These are phyloP conservation scores for Drosophila phalerata DNA, from an alignment of 2,888 invertebrate species.

Conservation along the genomic window DNA sequence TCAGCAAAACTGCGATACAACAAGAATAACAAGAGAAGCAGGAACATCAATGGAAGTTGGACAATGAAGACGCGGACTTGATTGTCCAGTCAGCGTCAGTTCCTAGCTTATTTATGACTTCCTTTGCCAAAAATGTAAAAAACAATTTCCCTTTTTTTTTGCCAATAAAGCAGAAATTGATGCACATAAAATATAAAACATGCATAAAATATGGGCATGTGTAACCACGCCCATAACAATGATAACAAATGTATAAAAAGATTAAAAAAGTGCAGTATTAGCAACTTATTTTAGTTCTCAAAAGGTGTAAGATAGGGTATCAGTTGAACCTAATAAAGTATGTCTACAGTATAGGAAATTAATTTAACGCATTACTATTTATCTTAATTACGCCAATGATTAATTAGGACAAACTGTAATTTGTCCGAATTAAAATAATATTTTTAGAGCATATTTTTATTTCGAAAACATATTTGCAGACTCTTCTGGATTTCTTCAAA, in stretches of 20 bases:
- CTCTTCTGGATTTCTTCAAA: too few species aligned
- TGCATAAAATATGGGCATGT: constrained; percentile 50
- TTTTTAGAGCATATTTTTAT: too few species aligned
- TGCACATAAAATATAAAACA: constrained; percentile 72
- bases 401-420: too few species aligned
- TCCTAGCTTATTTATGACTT: constrained; percentile 76
- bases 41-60: constrained; percentile 4
- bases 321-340: background rate
- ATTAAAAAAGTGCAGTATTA: background rate
- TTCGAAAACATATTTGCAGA: too few species aligned
- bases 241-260: constrained; percentile 11
- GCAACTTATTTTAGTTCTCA: background rate
- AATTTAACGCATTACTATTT: background rate
- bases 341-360: background rate
- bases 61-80: constrained; percentile 57
- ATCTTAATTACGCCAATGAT: too few species aligned
- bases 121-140: constrained; percentile 68
- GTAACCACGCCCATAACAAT: constrained; percentile 49
- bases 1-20: constrained; percentile 42
- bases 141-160: constrained; percentile 68
- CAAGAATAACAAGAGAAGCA: constrained; percentile 28
- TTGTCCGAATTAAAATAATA: too few species aligned
- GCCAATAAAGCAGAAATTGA: constrained; percentile 75
- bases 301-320: background rate
- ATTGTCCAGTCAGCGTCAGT: constrained; percentile 75